A percentile compares a stretch with the other conserved stretches of the same genome.
Evolutionary conservation across 1,140 invertebrate species (phyloP).

Genomic region (Mylabris phalerata): DNA sequence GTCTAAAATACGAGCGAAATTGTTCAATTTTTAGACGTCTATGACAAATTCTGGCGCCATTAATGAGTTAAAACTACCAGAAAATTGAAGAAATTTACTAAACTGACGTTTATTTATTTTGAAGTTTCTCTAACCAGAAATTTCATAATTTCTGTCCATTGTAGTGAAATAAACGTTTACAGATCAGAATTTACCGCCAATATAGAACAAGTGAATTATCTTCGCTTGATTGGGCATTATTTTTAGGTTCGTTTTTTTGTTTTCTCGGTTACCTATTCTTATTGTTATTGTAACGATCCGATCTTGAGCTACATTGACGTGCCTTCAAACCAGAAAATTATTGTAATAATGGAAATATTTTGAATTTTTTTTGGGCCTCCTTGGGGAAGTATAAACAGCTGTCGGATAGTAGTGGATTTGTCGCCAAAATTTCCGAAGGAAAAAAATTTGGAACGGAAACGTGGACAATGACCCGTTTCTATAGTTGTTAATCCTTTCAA

Average conservation of each 20-base stretch:
- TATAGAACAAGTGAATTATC: conserved; percentile 10
- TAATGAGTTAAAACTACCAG: conserved; percentile 15
- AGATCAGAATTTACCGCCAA: conserved; percentile 13
- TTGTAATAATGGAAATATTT: background rate
- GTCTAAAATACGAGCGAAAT: too few relatives aligned
- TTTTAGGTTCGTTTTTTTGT: too few relatives aligned
- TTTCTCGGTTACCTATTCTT: too few relatives aligned
- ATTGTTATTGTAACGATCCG: too few relatives aligned
- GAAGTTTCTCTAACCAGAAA: conserved; percentile 6
- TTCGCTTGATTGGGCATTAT: background rate
- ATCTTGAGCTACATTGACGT: conserved; percentile 7
- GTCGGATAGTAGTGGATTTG: background rate
- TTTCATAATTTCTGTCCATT: conserved; percentile 7
- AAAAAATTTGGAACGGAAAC: conserved; percentile 3
- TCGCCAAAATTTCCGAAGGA: background rate
- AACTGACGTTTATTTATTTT: background rate
- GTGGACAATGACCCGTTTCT: conserved; percentile 7
- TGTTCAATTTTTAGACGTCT: too few relatives aligned
- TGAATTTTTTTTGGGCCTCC: too few relatives aligned
- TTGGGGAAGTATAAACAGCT: conserved; percentile 6
- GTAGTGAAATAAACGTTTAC: conserved; percentile 8
- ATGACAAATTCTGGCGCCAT: background rate
- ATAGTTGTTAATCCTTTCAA: too few relatives aligned
- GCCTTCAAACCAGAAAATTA: conserved; percentile 15
- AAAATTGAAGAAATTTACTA: conserved; percentile 9